Conservation (phyloP, 2,888 invertebrate genomes). For the Agonopterix heracliana region DNA sequence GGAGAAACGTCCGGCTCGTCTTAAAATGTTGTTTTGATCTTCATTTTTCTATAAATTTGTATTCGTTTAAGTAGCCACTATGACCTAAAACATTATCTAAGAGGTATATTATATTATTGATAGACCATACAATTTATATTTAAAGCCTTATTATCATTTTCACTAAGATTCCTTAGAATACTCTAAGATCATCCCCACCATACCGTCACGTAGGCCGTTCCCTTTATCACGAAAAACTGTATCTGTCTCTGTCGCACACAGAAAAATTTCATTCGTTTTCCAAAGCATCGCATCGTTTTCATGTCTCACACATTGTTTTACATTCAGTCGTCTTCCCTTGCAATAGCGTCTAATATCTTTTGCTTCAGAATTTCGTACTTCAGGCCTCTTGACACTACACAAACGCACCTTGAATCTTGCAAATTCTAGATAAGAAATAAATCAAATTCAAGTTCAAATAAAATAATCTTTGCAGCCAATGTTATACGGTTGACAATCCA, state of each 20-base stretch:
- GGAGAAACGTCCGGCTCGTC: too few relatives aligned
- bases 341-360: constrained; percentile 20
- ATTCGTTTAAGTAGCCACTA: too few relatives aligned
- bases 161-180: constrained; percentile 46
- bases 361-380: constrained; percentile 15
- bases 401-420: constrained; percentile 16
- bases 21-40: too few relatives aligned
- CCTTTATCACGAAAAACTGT: constrained; percentile 65
- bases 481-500: too few relatives aligned
- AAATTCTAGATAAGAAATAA: too few relatives aligned
- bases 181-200: constrained; percentile 72
- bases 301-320: constrained; percentile 20
- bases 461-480: too few relatives aligned
- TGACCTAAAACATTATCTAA: too few relatives aligned
- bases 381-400: constrained; percentile 24
- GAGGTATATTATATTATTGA: constrained; percentile 5
- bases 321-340: constrained; percentile 22
- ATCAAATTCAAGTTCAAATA: too few relatives aligned
- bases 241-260: constrained; percentile 60
- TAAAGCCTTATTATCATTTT: constrained; percentile 33
- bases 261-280: constrained; percentile 64
- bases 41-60: too few relatives aligned
- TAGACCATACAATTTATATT: constrained; percentile 8
- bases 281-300: constrained; percentile 46
- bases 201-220: constrained; percentile 63